Percentiles rank a stretch among this genome's conserved stretches.
phyloP scores from a whole-genome alignment of 2,888 invertebrate species.

The Resseliella maxima region DNA sequence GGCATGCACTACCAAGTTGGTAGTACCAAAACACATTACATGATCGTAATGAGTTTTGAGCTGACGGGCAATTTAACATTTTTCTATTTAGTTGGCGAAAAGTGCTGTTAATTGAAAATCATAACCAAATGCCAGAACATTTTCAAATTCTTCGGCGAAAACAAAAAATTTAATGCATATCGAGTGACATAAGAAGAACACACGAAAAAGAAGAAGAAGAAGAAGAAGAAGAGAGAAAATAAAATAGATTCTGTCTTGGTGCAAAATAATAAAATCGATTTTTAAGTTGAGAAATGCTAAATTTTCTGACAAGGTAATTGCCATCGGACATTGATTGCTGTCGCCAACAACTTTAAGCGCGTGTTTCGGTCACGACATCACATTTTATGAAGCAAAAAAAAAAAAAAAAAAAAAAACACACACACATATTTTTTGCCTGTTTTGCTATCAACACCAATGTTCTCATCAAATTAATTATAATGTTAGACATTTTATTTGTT shows the following conservation, averaged over 20 bases:
- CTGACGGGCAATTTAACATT: background rate
- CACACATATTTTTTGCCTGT: slow-evolving; percentile 14
- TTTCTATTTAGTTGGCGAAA: background rate
- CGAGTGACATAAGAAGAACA: too few relatives aligned
- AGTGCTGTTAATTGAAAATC: slow-evolving; percentile 26
- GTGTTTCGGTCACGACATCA: slow-evolving; percentile 19
- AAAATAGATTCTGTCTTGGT: too few relatives aligned
- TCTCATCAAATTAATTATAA: slow-evolving; percentile 13
- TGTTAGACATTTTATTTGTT: background rate
- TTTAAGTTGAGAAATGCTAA: background rate
- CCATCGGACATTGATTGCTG: background rate
- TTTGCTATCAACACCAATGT: background rate
- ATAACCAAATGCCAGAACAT: background rate
- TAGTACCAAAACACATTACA: background rate
- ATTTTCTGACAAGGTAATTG: slow-evolving; percentile 11
- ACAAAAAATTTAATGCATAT: too few relatives aligned
- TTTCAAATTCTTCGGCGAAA: background rate
- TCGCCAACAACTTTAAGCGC: background rate
- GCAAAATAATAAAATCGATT: background rate
- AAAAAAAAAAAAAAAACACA: too few relatives aligned
- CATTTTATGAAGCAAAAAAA: background rate
- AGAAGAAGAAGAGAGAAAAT: background rate
- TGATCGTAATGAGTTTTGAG: slow-evolving; percentile 10
- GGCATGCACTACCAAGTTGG: background rate
- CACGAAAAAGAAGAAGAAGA: background rate